phyloP scores from a whole-genome alignment of 2,888 invertebrate species.

The Drosophila multiciliata region DNA sequence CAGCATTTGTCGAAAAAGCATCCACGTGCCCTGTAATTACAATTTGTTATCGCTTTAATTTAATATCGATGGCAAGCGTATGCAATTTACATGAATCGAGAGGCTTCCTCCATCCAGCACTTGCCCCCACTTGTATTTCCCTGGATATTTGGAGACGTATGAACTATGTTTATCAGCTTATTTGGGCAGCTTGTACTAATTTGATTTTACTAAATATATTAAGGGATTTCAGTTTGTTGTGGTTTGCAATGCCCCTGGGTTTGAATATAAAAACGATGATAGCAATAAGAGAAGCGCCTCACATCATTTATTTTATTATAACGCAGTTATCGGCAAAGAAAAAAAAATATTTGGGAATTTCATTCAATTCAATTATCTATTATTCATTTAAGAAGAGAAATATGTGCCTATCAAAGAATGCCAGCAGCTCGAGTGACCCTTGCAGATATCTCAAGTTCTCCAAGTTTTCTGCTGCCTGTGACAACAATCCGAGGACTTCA shows the following conservation, averaged over 20 bases:
- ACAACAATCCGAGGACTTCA: slow-evolving; percentile 54
- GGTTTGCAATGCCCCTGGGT: background rate
- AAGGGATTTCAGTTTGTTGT: background rate
- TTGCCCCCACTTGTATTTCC: slow-evolving; percentile 21
- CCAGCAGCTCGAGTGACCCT: background rate
- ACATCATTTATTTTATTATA: background rate
- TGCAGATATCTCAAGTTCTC: slow-evolving; percentile 6
- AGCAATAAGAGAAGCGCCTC: background rate
- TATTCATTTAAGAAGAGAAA: background rate
- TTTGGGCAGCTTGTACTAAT: slow-evolving; percentile 17
- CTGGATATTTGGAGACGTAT: slow-evolving; percentile 10
- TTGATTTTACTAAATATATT: slow-evolving; percentile 16
- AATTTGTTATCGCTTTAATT: slow-evolving; percentile 80
- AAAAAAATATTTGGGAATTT: slow-evolving; percentile 1
- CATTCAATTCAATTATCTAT: slow-evolving; percentile 6
- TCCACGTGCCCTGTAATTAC: slow-evolving; percentile 64
- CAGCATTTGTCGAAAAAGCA: slow-evolving; percentile 48
- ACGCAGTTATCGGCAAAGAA: background rate
- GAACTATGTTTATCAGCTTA: slow-evolving; percentile 2
- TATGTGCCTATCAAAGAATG: slow-evolving; percentile 4
- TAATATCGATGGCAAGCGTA: slow-evolving; percentile 57
- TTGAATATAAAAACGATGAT: background rate
- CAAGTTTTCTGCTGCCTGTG: slow-evolving; percentile 25
- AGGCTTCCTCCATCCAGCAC: background rate
- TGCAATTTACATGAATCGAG: slow-evolving; percentile 5